These are phyloP conservation scores for Triplophysa tibetana DNA, from an alignment of 2,113 vertebrate species.

Conservation along the genomic window DNA sequence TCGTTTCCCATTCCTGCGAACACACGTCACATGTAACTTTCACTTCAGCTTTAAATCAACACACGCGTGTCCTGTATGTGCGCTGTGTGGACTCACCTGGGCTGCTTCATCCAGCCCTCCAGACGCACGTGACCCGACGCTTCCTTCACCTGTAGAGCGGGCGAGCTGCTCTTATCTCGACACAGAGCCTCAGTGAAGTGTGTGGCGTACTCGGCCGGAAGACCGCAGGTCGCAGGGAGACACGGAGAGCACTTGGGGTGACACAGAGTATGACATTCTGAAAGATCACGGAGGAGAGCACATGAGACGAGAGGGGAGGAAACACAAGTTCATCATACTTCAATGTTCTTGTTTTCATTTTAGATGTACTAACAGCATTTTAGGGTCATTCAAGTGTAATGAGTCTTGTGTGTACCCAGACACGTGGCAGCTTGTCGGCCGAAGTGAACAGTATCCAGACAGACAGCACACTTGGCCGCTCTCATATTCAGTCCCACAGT, in stretches of 20 bases:
- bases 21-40: background rate
- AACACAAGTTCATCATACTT: too few relatives aligned
- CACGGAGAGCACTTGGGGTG: conserved; percentile 98
- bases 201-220: conserved; percentile 89
- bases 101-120: conserved; percentile 99
- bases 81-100: conserved; percentile 75
- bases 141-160: conserved; percentile 90
- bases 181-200: conserved; percentile 96
- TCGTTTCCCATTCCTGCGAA: conserved; percentile 88
- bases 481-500: conserved; percentile 97
- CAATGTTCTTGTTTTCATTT: background rate
- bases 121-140: conserved; percentile 85
- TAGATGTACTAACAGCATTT: background rate
- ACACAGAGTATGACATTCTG: conserved; percentile 95
- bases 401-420: conserved; percentile 75
- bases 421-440: conserved; percentile 98
- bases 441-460: conserved; percentile 97
- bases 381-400: too few relatives aligned
- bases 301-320: background rate
- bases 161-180: conserved; percentile 93
- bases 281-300: conserved; percentile 30
- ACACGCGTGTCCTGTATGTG: background rate
- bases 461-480: conserved; percentile 94
- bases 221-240: conserved; percentile 93
- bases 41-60: background rate